phyloP scores from a whole-genome alignment of 2,797 vertebrate genomes.

The Sebastes taczanowskii region DNA sequence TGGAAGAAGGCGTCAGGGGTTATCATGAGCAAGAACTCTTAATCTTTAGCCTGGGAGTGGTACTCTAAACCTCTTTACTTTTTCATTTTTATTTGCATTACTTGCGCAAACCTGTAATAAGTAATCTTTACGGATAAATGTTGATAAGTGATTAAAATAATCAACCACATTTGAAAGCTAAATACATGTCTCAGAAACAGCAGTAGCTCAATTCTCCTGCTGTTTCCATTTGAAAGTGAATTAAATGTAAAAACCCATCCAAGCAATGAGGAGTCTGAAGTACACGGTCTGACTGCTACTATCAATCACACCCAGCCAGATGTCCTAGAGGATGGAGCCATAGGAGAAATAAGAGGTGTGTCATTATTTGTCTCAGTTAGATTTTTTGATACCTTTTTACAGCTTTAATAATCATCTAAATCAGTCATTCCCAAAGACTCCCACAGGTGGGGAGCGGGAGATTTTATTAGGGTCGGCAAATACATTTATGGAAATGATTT shows the following conservation, averaged over 20 bases:
- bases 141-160: conserved; percentile 10
- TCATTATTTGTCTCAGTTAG: not conserved
- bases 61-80: not conserved
- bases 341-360: not conserved
- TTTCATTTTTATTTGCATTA: not conserved
- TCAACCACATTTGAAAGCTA: not conserved
- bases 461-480: no score
- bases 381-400: not conserved
- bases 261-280: conserved; percentile 3
- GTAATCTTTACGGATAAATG: not conserved
- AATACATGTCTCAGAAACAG: not conserved
- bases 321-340: not conserved
- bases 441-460: no score
- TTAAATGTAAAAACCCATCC: not conserved
- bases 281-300: not conserved
- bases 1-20: not conserved
- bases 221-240: conserved; percentile 26
- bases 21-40: conserved; percentile 2
- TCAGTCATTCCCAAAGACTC: no score
- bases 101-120: not conserved
- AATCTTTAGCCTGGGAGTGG: not conserved
- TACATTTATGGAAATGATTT: no score
- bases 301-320: conserved; percentile 13
- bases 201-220: not conserved
- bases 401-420: not conserved